phyloP scores from a whole-genome alignment of 2,113 vertebrate species.

The Microcebus murinus region DNA sequence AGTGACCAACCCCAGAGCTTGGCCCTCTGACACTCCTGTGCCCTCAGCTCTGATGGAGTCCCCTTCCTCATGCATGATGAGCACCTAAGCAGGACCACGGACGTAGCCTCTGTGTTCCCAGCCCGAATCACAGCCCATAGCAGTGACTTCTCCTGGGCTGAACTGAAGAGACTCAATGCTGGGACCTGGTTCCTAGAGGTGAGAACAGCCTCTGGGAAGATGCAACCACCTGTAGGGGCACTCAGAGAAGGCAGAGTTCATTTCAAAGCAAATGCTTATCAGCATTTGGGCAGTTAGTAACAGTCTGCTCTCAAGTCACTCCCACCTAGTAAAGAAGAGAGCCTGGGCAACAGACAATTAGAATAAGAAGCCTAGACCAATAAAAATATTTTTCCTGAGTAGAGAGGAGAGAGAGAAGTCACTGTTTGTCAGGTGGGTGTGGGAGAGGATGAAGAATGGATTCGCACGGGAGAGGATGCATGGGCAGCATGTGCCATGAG shows the following conservation, averaged over 20 bases:
- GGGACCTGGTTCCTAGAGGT: constrained; percentile 97
- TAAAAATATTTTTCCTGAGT: not conserved
- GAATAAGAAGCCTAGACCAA: constrained; percentile 19
- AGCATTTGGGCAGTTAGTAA: not conserved
- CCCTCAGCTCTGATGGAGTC: constrained; percentile 84
- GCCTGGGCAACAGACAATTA: not conserved
- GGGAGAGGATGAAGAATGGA: not conserved
- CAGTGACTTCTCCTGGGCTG: constrained; percentile 86
- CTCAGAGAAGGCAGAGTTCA: constrained; percentile 34
- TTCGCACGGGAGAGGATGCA: not conserved
- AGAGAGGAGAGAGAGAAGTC: not conserved
- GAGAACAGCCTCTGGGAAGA: constrained; percentile 69
- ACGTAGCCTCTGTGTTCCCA: constrained; percentile 86
- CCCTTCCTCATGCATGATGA: constrained; percentile 97
- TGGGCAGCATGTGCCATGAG: not conserved
- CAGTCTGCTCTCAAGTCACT: constrained; percentile 24
- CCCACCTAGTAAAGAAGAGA: not conserved
- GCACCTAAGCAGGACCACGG: constrained; percentile 91
- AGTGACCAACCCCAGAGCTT: not conserved
- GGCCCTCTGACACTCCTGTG: constrained; percentile 23
- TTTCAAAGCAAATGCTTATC: not conserved
- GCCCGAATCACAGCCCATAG: constrained; percentile 67
- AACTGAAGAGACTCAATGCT: constrained; percentile 90
- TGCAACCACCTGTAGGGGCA: not conserved
- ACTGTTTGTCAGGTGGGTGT: not conserved